Evolutionary conservation across 1,140 invertebrate species (phyloP).

Genomic region (Drosophila eugracilis): DNA sequence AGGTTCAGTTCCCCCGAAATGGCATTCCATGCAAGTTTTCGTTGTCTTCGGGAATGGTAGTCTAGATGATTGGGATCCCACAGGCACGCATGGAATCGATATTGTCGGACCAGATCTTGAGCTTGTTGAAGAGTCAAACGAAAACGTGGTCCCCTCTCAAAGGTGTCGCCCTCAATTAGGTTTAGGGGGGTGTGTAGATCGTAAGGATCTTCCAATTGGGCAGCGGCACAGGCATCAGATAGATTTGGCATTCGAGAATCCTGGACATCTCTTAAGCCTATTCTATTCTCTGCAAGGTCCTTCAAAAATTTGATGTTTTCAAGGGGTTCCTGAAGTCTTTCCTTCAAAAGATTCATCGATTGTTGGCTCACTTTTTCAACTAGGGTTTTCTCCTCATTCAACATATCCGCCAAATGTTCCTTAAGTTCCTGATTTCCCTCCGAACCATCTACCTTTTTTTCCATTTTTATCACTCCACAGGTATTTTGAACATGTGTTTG

Average conservation of each 20-base stretch:
- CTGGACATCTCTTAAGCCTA: background rate
- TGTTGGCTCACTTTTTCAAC: background rate
- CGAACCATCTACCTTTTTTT: background rate
- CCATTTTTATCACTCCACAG: constrained; percentile 29
- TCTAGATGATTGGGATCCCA: constrained; percentile 79
- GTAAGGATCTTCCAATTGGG: constrained; percentile 4
- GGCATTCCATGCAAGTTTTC: constrained; percentile 64
- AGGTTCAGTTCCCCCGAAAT: constrained; percentile 53
- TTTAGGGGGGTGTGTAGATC: background rate
- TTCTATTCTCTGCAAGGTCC: background rate
- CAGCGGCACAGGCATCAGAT: constrained; percentile 6
- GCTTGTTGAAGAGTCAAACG: constrained; percentile 52
- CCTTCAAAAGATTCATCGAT: background rate
- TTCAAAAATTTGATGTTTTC: too few relatives aligned
- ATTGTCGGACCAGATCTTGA: constrained; percentile 51
- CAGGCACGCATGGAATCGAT: constrained; percentile 55
- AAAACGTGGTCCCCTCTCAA: constrained; percentile 1
- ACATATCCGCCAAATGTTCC: background rate
- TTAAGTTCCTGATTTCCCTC: background rate
- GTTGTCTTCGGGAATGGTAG: constrained; percentile 47
- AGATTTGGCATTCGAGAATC: constrained; percentile 10
- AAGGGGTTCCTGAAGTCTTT: background rate
- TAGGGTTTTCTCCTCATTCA: background rate
- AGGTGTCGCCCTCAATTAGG: background rate
- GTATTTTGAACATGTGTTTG: constrained; percentile 57